phyloP scores from a whole-genome alignment of 2,888 invertebrate genomes.

The Taenaris catops region DNA sequence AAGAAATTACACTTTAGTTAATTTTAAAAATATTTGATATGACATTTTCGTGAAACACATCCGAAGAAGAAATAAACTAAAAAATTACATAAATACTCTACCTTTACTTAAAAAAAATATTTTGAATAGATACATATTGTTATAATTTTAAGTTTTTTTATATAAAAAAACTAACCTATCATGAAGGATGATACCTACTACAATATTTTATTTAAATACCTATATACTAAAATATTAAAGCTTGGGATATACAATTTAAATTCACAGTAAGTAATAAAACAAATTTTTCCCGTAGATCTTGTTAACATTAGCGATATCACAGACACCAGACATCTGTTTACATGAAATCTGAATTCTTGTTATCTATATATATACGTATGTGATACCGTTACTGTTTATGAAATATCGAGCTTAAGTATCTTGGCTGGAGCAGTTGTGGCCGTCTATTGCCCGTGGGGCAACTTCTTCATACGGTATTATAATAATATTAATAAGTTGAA shows the following conservation, averaged over 20 bases:
- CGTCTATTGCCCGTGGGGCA: conserved; percentile 77
- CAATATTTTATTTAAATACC: conserved; percentile 13
- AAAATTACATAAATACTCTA: too few species aligned
- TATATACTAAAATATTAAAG: conserved; percentile 37
- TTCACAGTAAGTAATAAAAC: conserved; percentile 15
- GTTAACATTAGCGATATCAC: conserved; percentile 5
- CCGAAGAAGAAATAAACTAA: too few species aligned
- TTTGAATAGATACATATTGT: too few species aligned
- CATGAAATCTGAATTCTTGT: too few species aligned
- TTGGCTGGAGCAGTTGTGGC: conserved; percentile 83
- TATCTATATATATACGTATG: too few species aligned
- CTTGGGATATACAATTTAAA: conserved; percentile 33
- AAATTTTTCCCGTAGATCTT: neutral
- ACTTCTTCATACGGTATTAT: conserved; percentile 87
- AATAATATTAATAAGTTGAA: neutral
- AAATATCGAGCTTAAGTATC: conserved; percentile 54
- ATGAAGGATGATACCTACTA: conserved; percentile 10
- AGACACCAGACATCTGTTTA: too few species aligned
- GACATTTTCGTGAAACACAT: too few species aligned
- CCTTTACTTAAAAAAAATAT: too few species aligned
- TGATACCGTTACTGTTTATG: conserved; percentile 2
- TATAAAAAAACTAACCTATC: conserved; percentile 15
- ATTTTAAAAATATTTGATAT: too few species aligned
- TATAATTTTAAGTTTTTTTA: conserved; percentile 1
- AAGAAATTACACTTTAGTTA: conserved; percentile 1